Evolutionary conservation across 2,113 vertebrate genomes (phyloP), one percentile per base, ranked within the genome.

Genomic region (Dicerorhinus sumatrensis): DNA sequence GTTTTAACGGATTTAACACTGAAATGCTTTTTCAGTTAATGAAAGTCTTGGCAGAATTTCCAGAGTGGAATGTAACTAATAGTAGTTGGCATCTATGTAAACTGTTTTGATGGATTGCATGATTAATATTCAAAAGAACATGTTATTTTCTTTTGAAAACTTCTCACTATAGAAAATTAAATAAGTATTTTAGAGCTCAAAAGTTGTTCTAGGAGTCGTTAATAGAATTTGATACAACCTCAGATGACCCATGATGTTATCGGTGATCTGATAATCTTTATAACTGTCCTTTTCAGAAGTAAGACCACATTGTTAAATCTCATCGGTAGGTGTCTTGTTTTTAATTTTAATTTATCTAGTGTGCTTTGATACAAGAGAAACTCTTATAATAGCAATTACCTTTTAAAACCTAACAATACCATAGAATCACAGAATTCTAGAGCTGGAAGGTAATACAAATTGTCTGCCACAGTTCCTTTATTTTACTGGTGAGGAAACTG

Each of bases 261-360:
- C 6, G 58, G 46, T 62, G 67, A 89, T 94, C 36, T 36, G 79
- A 93, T 72, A 12, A 89, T 75, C 80, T 96, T 89, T 87, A 69
- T 80, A 54, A 23, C 23, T 84, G 0, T 29, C 18, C 54, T 82
- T 96, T 58, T 79, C 39, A 48, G 42, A 77, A 48, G 23, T 46
- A 70, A 95, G 97, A 8, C 84, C 75, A 5, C 90, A 95, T 60
- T 62, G 7, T 31, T 60, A 76, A 81, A 92, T 92, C 36, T 60
- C 36, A 62, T 75, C 56, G 92, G 9, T 69, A 73, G 18, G 14
- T 75, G 25, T 69, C n/a, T 72, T 77, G 6, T 58, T 80, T 95
- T 92, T 63, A 36, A 95, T 80, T 84, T 85, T 11, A 62, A 48
- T 75, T 63, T 25, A 80, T 76, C 29, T 79, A 33, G 33, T 88